Percentiles rank a stretch among this genome's conserved stretches.
Evolutionary conservation across 1,140 invertebrate genomes (phyloP).

Genomic region (Penaeus indicus): DNA sequence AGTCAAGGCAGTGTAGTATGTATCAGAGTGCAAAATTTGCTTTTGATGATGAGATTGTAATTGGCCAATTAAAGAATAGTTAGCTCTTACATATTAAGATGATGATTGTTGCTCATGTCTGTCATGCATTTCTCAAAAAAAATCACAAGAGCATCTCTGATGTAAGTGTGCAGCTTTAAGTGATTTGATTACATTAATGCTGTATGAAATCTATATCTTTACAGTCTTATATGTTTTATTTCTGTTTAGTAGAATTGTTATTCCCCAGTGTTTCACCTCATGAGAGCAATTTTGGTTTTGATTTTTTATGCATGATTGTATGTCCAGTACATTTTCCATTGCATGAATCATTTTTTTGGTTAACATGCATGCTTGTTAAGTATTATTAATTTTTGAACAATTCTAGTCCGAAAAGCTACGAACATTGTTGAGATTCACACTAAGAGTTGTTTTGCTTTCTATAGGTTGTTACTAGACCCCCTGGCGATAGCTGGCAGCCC

Average conservation of each 20-base stretch:
- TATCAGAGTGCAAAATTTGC: constrained; percentile 8
- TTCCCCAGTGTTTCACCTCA: too few species aligned
- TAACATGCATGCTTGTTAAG: constrained; percentile 25
- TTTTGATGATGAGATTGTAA: too few species aligned
- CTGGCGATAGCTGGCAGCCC: constrained; percentile 60
- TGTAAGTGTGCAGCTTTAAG: constrained; percentile 29
- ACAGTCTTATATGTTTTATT: constrained; percentile 3
- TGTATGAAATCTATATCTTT: not conserved
- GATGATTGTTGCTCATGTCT: not conserved
- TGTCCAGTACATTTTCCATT: constrained; percentile 31
- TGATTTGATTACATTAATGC: constrained; percentile 10
- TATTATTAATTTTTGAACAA: constrained; percentile 17
- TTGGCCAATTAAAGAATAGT: too few species aligned
- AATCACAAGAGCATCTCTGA: constrained; percentile 1
- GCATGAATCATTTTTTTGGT: constrained; percentile 41
- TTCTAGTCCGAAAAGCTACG: not conserved
- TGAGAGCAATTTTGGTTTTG: constrained; percentile 27
- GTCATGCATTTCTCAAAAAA: not conserved
- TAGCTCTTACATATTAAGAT: too few species aligned
- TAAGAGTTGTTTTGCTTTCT: constrained; percentile 63
- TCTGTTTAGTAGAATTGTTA: constrained; percentile 9
- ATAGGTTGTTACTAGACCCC: constrained; percentile 62
- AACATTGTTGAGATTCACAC: constrained; percentile 43
- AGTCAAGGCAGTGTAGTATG: constrained; percentile 36
- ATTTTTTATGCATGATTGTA: constrained; percentile 45